phyloP scores from a whole-genome alignment of 2,113 vertebrate genomes.

The Lonchura striata region DNA sequence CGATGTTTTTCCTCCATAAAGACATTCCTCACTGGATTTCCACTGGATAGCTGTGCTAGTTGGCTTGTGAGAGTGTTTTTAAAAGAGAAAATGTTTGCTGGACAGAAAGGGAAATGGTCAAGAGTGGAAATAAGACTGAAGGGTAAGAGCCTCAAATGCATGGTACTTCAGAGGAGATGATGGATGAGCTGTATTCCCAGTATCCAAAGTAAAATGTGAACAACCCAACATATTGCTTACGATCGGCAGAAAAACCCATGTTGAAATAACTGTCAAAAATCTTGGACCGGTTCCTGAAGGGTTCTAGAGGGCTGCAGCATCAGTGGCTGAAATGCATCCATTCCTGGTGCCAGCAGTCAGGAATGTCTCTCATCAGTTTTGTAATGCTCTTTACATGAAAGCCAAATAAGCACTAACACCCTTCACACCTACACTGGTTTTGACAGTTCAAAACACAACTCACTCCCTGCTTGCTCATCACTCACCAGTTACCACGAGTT shows the following conservation, averaged over 20 bases:
- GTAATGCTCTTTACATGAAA: neutral
- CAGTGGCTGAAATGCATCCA: neutral
- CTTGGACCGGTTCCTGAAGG: neutral
- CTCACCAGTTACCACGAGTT: neutral
- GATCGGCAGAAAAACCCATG: accelerated
- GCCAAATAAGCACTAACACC: neutral
- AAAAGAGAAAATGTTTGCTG: neutral
- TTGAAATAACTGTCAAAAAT: neutral
- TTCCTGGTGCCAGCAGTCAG: neutral
- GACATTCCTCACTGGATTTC: neutral
- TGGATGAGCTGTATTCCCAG: neutral
- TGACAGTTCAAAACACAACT: neutral
- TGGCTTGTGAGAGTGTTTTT: accelerated
- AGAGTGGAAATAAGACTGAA: neutral
- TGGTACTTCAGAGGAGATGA: neutral
- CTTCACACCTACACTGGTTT: accelerated
- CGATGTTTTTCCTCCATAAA: neutral
- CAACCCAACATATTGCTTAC: neutral
- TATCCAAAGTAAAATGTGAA: neutral
- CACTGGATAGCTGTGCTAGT: neutral
- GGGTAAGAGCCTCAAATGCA: neutral
- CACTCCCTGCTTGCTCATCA: neutral
- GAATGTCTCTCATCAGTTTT: neutral
- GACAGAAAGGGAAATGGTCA: neutral
- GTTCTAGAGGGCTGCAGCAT: neutral